Percentiles rank a stretch among this genome's conserved stretches.
Evolutionary conservation across 2,888 invertebrate species (phyloP).

Genomic region (Halocaridina rubra): DNA sequence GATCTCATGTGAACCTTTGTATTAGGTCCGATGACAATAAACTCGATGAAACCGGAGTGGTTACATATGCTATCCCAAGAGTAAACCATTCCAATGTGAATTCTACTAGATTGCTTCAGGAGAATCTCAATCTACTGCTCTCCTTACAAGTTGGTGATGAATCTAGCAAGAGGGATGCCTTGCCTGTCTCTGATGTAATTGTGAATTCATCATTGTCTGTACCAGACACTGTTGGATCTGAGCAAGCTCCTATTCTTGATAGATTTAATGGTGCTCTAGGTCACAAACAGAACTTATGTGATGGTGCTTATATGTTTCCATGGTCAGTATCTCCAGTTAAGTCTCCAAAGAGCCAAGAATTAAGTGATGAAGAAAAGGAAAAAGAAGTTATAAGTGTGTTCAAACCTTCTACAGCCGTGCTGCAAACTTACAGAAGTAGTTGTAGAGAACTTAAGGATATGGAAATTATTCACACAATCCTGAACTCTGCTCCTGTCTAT

Average conservation of each 20-base stretch:
- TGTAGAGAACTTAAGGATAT: constrained; percentile 12
- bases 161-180: neutral
- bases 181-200: neutral
- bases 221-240: neutral
- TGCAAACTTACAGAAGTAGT: neutral
- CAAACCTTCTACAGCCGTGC: neutral
- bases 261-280: neutral
- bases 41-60: neutral
- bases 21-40: neutral
- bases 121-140: neutral
- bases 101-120: neutral
- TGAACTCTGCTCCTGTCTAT: constrained; percentile 10
- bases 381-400: too few relatives aligned
- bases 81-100: neutral
- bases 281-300: too few relatives aligned
- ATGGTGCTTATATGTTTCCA: neutral
- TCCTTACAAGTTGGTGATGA: neutral
- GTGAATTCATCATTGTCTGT: neutral
- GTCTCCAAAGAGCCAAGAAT: neutral
- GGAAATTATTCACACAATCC: constrained; percentile 34
- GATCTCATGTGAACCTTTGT: neutral
- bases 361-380: neutral
- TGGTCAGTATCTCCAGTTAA: neutral
- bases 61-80: neutral
- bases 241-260: neutral